Evolutionary conservation across 2,113 vertebrate genomes (phyloP).

Genomic region (Apteryx owenii): DNA sequence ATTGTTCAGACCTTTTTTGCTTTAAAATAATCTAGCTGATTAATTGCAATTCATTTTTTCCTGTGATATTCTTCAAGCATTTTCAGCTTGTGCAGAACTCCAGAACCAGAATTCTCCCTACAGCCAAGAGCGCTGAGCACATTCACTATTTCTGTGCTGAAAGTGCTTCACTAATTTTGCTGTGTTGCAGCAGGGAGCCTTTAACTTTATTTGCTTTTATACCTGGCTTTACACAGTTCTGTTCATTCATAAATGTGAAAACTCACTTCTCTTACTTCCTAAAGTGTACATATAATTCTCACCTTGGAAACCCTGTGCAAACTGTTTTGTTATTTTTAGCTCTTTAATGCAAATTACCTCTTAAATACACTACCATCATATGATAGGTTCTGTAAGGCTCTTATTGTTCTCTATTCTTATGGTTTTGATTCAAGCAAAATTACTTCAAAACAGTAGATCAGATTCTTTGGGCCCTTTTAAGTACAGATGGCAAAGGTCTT

Average conservation of each 20-base stretch:
- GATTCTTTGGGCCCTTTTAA: background rate
- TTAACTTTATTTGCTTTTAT: constrained; percentile 41
- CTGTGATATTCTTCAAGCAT: background rate
- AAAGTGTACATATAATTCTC: background rate
- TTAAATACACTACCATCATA: background rate
- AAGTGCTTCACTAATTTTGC: constrained; percentile 1
- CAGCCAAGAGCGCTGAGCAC: background rate
- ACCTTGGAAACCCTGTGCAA: background rate
- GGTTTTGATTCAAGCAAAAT: background rate
- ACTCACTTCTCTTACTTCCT: background rate
- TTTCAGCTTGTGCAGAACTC: constrained; percentile 9
- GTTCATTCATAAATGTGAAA: constrained; percentile 4
- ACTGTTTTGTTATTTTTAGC: background rate
- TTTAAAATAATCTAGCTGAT: constrained; percentile 21
- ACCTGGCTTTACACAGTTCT: background rate
- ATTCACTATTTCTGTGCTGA: background rate
- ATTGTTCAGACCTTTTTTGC: background rate
- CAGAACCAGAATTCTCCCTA: constrained; percentile 38
- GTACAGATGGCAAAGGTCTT: background rate
- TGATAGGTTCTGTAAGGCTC: background rate
- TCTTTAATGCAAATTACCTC: background rate
- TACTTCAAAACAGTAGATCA: background rate
- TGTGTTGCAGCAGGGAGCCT: background rate
- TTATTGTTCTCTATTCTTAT: background rate
- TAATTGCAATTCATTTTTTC: constrained; percentile 7